A percentile compares a stretch with the other conserved stretches of the same genome.
These are phyloP conservation scores for Bos javanicus DNA, from an alignment of 2,113 vertebrate genomes.

Conservation along the genomic window DNA sequence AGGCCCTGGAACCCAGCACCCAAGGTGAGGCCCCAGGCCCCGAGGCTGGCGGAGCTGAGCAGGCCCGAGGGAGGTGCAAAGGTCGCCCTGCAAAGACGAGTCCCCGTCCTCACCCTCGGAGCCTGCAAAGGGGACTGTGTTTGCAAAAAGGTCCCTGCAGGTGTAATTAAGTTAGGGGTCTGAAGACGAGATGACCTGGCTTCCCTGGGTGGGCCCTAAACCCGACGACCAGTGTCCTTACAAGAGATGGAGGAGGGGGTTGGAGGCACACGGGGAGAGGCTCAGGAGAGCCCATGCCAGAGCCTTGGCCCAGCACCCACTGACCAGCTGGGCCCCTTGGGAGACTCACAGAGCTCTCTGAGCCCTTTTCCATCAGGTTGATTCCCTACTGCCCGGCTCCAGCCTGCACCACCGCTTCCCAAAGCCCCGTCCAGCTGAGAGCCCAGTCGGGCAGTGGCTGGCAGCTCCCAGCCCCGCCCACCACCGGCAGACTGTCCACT, in stretches of 20 bases:
- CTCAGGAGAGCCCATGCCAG: fast-evolving
- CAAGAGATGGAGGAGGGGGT: not conserved
- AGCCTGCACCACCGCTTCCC: not conserved
- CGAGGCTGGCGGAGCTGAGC: not conserved
- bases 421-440: fast-evolving
- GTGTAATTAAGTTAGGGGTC: not conserved
- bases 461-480: fast-evolving
- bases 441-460: not conserved
- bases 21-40: not conserved
- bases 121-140: not conserved
- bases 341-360: fast-evolving
- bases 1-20: constrained; percentile 64
- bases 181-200: not conserved
- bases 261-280: not conserved
- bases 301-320: not conserved
- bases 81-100: fast-evolving
- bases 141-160: not conserved
- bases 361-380: fast-evolving
- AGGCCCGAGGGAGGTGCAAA: not conserved
- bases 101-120: fast-evolving
- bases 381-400: not conserved
- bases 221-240: fast-evolving
- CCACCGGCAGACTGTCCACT: not conserved
- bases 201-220: not conserved
- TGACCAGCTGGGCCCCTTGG: not conserved